These are phyloP conservation scores for Cyclophora punctaria DNA, from an alignment of 2,888 invertebrate genomes.

Conservation along the genomic window DNA sequence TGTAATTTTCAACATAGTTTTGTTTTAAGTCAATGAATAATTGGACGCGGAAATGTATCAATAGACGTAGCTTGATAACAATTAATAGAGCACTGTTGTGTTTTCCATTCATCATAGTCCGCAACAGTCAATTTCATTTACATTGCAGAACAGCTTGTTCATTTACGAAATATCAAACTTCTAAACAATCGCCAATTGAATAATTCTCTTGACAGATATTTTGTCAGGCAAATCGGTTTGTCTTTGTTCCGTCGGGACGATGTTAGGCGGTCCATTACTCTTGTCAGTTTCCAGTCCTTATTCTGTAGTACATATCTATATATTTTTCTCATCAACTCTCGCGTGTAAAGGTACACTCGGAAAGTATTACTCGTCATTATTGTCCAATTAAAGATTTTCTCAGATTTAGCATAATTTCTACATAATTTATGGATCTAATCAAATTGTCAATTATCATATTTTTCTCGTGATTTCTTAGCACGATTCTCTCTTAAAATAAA, in stretches of 20 bases:
- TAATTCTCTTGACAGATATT: slow-evolving; percentile 27
- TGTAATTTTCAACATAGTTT: neutral
- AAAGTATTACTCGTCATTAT: neutral
- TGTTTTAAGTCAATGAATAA: slow-evolving; percentile 6
- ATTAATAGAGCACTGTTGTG: slow-evolving; percentile 46
- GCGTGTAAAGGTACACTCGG: too few relatives aligned
- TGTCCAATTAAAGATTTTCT: neutral
- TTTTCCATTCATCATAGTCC: slow-evolving; percentile 52
- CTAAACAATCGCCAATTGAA: slow-evolving; percentile 40
- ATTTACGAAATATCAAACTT: slow-evolving; percentile 53
- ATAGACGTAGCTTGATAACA: slow-evolving; percentile 36
- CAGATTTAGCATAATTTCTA: neutral
- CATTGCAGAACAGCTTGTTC: slow-evolving; percentile 56
- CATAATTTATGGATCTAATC: too few relatives aligned
- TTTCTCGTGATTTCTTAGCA: too few relatives aligned
- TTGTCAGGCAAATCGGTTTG: slow-evolving; percentile 20
- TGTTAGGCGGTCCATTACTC: too few relatives aligned
- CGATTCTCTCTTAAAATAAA: too few relatives aligned
- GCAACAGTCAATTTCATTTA: slow-evolving; percentile 54
- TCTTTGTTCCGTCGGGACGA: slow-evolving; percentile 11
- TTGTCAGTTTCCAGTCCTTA: too few relatives aligned
- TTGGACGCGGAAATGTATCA: slow-evolving; percentile 38
- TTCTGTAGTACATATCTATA: too few relatives aligned
- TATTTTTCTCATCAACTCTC: too few relatives aligned
- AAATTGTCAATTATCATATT: too few relatives aligned